A percentile compares a stretch with the other conserved stretches of the same genome.
Evolutionary conservation across 35 echinoderm and acorn worm species (phyloP).

Genomic region (Strongylocentrotus purpuratus): DNA sequence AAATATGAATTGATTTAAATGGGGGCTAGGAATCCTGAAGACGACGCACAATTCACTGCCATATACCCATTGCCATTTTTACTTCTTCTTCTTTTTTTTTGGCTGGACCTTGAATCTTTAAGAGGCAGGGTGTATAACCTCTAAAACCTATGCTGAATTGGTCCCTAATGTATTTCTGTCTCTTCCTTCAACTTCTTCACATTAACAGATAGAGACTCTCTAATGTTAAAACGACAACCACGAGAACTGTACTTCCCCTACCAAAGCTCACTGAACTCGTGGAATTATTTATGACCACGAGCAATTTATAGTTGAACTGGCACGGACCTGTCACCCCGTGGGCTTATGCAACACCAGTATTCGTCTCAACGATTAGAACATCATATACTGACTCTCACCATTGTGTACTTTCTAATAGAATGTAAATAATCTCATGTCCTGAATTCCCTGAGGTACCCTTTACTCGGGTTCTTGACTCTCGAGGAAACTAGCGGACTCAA

Average conservation of each 20-base stretch:
- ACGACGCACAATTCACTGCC: too few relatives aligned
- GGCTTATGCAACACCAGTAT: not conserved
- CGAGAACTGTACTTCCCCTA: not conserved
- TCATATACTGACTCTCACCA: not conserved
- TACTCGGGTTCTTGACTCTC: not conserved
- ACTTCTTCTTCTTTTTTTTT: not conserved
- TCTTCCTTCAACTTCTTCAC: not conserved
- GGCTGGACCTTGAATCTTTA: not conserved
- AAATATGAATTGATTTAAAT: too few relatives aligned
- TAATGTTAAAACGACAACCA: not conserved
- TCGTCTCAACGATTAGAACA: not conserved
- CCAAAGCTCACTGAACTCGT: not conserved
- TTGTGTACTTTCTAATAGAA: not conserved
- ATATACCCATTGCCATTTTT: not conserved
- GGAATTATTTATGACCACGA: not conserved
- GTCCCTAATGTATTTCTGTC: not conserved
- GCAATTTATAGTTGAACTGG: not conserved
- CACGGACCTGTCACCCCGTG: not conserved
- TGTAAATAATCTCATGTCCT: not conserved
- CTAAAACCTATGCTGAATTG: not conserved
- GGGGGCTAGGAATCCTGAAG: too few relatives aligned
- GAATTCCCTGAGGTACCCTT: not conserved
- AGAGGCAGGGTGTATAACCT: not conserved
- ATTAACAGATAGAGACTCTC: not conserved
- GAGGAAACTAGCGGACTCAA: not conserved